Conservation (phyloP, 2,797 vertebrate genomes). For the Sebastes melanostomus region DNA sequence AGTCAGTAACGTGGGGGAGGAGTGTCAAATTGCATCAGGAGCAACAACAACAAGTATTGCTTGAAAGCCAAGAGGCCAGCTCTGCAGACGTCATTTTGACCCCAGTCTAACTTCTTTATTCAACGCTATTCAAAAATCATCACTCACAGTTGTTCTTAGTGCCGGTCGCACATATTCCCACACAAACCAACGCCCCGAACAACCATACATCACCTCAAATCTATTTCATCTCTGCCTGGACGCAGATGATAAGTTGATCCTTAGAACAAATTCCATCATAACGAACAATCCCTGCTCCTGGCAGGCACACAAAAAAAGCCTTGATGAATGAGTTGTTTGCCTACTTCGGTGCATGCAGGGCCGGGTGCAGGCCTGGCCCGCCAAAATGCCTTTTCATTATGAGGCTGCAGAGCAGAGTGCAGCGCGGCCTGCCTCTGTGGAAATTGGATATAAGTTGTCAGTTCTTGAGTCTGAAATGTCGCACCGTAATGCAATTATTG, state of each 20-base stretch:
- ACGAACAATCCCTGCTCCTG: slow-evolving; percentile 69
- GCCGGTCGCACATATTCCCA: slow-evolving; percentile 13
- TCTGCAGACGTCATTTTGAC: slow-evolving; percentile 44
- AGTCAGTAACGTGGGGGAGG: slow-evolving; percentile 23
- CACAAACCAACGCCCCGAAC: slow-evolving; percentile 36
- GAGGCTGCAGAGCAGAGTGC: slow-evolving; percentile 57
- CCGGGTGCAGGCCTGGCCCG: slow-evolving; percentile 60
- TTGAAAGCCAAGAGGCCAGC: slow-evolving; percentile 20
- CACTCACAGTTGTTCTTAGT: slow-evolving; percentile 47
- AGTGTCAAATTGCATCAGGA: slow-evolving; percentile 57
- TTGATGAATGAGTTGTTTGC: slow-evolving; percentile 77
- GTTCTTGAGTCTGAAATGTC: slow-evolving; percentile 21
- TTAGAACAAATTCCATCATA: slow-evolving; percentile 73
- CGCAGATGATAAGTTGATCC: slow-evolving; percentile 73
- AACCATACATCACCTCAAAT: slow-evolving; percentile 58
- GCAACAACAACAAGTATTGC: slow-evolving; percentile 41
- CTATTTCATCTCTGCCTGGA: slow-evolving; percentile 62
- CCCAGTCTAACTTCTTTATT: slow-evolving; percentile 45
- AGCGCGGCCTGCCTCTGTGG: slow-evolving; percentile 42
- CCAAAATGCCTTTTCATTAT: slow-evolving; percentile 75
- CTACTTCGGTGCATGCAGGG: slow-evolving; percentile 58
- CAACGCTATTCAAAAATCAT: slow-evolving; percentile 40
- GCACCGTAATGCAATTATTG: background rate
- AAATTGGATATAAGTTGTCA: slow-evolving; percentile 47
- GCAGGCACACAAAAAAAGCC: slow-evolving; percentile 67